Conservation (phyloP, 2,113 vertebrate genomes). For the Carassius auratus region DNA sequence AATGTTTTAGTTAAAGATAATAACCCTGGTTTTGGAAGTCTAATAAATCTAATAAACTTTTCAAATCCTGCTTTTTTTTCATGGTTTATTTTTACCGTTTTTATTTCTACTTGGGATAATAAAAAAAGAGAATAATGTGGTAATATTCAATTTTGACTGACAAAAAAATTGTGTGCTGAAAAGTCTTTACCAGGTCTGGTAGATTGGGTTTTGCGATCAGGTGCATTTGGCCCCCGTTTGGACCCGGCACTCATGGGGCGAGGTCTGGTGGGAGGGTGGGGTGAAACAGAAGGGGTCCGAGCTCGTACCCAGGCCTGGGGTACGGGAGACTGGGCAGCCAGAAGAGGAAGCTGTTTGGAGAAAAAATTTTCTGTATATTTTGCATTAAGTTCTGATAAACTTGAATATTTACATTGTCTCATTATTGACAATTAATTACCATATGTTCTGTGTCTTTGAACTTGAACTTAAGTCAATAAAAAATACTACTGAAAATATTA, state of each 20-base stretch:
- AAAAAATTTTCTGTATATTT: neutral
- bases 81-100: neutral
- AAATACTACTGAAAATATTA: neutral
- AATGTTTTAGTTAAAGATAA: neutral
- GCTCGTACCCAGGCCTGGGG: neutral
- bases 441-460: neutral
- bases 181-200: conserved; percentile 27
- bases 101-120: neutral
- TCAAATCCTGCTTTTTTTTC: neutral
- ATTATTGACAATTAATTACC: neutral
- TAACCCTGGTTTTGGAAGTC: neutral
- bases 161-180: neutral
- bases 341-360: conserved; percentile 42
- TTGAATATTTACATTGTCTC: neutral
- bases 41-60: neutral
- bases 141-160: neutral
- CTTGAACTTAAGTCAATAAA: neutral
- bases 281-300: neutral
- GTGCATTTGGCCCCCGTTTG: neutral
- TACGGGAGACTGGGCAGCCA: neutral
- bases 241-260: conserved; percentile 53
- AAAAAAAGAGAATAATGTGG: neutral
- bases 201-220: neutral
- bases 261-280: conserved; percentile 55
- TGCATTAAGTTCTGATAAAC: neutral